phyloP scores from a whole-genome alignment of 2,113 vertebrate genomes.

The Forbesichthys agassizii region DNA sequence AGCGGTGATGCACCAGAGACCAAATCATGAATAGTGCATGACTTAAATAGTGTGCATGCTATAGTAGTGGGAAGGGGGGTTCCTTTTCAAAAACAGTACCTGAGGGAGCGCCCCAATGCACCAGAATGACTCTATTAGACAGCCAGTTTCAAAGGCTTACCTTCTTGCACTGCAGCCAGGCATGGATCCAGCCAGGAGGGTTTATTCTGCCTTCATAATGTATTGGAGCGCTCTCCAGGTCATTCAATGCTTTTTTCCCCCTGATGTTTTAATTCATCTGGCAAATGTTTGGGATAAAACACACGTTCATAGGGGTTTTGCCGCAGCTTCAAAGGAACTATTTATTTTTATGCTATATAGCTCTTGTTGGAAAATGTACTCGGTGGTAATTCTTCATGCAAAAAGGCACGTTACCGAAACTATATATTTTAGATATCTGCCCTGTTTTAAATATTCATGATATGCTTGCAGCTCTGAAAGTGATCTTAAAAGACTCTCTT shows the following conservation, averaged over 20 bases:
- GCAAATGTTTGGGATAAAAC: slow-evolving; percentile 48
- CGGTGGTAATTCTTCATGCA: slow-evolving; percentile 44
- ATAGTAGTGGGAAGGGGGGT: neutral
- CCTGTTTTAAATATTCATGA: slow-evolving; percentile 67
- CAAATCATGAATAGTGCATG: slow-evolving; percentile 62
- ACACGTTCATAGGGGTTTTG: slow-evolving; percentile 29
- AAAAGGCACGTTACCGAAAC: slow-evolving; percentile 34
- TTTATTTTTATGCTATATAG: slow-evolving; percentile 38
- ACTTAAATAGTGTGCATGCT: slow-evolving; percentile 6
- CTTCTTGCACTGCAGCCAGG: slow-evolving; percentile 18
- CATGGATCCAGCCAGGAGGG: slow-evolving; percentile 36
- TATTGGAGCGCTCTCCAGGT: slow-evolving; percentile 2
- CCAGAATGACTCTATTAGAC: slow-evolving; percentile 32
- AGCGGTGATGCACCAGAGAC: slow-evolving; percentile 36
- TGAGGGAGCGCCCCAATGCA: slow-evolving; percentile 28
- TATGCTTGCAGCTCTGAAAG: slow-evolving; percentile 61
- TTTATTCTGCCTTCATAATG: slow-evolving; percentile 44
- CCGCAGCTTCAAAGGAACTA: slow-evolving; percentile 47
- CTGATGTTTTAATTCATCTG: slow-evolving; percentile 31
- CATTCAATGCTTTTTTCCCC: slow-evolving; percentile 34
- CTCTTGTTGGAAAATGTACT: slow-evolving; percentile 31
- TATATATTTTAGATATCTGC: slow-evolving; percentile 49
- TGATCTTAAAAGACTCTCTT: slow-evolving; percentile 46
- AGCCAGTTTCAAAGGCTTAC: slow-evolving; percentile 20
- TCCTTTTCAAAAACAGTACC: slow-evolving; percentile 27